Conservation (phyloP, 2,113 vertebrate genomes). For the Antechinus flavipes region DNA sequence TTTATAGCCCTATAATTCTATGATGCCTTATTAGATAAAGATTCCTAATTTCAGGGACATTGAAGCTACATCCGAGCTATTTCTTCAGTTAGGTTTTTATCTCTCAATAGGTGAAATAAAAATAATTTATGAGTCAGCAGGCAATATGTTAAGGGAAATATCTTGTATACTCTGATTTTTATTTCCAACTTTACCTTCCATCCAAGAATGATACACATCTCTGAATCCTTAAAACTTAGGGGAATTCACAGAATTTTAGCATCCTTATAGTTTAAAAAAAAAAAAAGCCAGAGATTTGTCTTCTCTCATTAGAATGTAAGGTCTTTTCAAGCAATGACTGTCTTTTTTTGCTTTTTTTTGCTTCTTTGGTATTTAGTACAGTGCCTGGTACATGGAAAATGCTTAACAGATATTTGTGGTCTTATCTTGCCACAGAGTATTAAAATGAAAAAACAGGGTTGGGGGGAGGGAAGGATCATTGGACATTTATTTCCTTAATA, state of each 20-base stretch:
- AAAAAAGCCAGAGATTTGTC: conserved; percentile 35
- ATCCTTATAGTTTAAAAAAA: background rate
- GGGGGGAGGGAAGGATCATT: conserved; percentile 28
- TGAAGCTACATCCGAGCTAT: background rate
- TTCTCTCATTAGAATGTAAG: background rate
- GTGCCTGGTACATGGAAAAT: background rate
- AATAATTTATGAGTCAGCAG: background rate
- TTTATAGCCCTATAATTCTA: conserved; percentile 18
- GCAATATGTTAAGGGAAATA: background rate
- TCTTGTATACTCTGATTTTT: background rate
- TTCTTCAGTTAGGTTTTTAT: background rate
- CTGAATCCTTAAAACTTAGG: conserved; percentile 6
- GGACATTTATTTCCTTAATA: conserved; percentile 62
- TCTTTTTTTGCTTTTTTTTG: background rate
- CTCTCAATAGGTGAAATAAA: background rate
- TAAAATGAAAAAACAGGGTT: conserved; percentile 62
- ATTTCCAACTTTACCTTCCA: conserved; percentile 1
- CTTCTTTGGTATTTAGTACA: background rate
- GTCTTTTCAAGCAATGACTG: background rate
- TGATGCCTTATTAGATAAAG: background rate
- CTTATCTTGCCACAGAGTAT: background rate
- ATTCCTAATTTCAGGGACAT: conserved; percentile 15
- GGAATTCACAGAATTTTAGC: conserved; percentile 1
- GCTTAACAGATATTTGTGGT: background rate
- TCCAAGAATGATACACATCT: background rate